phyloP scores from a whole-genome alignment of 2,113 vertebrate genomes.

The Axis porcinus region DNA sequence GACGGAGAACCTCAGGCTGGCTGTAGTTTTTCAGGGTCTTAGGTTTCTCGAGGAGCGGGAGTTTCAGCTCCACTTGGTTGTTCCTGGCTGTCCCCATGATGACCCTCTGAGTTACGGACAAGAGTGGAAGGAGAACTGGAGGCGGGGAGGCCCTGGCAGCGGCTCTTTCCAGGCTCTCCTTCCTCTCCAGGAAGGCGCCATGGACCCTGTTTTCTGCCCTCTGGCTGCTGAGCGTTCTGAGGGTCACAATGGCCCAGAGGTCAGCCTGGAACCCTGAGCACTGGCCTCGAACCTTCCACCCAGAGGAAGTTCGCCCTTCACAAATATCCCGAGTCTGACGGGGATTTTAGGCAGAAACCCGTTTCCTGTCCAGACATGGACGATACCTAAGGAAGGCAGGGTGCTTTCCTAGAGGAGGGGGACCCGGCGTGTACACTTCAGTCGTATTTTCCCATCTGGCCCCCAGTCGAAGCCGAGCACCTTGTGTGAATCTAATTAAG shows the following conservation, averaged over 20 bases:
- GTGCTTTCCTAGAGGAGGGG: background rate
- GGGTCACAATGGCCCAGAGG: conserved; percentile 58
- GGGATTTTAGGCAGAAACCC: background rate
- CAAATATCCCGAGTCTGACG: background rate
- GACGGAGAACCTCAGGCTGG: background rate
- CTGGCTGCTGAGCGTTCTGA: background rate
- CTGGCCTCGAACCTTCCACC: background rate
- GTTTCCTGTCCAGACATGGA: background rate
- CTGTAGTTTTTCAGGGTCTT: background rate
- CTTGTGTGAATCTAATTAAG: background rate
- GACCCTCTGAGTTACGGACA: background rate
- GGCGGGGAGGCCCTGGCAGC: rapidly evolving
- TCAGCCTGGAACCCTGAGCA: background rate
- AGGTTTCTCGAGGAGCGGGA: background rate
- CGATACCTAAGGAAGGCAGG: background rate
- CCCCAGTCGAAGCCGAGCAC: background rate
- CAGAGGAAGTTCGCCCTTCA: background rate
- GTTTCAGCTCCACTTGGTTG: background rate
- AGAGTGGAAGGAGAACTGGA: background rate
- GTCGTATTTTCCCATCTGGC: background rate
- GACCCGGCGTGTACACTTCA: rapidly evolving
- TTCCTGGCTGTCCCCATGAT: background rate
- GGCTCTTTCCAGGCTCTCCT: background rate
- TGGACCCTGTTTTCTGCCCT: background rate
- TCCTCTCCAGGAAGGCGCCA: background rate